Evolutionary conservation across 2,888 invertebrate species (phyloP), one percentile per base, ranked within the genome.

Genomic region (Cephonodes hylas): DNA sequence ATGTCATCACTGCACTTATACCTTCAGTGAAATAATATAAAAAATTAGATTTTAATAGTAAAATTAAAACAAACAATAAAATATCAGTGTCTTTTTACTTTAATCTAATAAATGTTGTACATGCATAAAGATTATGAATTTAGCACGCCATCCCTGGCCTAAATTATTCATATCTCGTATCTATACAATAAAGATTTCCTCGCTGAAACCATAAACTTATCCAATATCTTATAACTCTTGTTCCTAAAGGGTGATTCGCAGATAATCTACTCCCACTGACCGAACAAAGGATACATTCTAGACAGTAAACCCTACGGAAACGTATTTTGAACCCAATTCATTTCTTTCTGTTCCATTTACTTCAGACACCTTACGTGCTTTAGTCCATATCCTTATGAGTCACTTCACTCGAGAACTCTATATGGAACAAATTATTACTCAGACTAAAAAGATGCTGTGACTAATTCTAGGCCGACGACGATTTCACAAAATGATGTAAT

Each of bases 311-410:
- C 27, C 53, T 53, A 10, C 66, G 61, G 64, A 64, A 62, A 59
- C 68, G 68, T 72, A 69, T 71, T 70, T 72, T 65, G 66, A 66
- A 66, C 68, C 68, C 68, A 75, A 74, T 74, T 73, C 73, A 68
- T 68, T 73, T 67, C 71, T 74, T 72, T 69, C 68, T 68, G 64
- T 67, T 65, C 68, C 68, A 74, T 75, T 75, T 66, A 67, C 65
- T 70, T 64, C 66, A 71, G 67, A 68, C 66, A 66, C 64, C 64
- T 67, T 59, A 57, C 62, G 63, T 70, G 71, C 69, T 71, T 70
- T 74, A 63, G 13, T 48, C 31, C 34, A 20, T 22, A 56, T 34
- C 23, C 8, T 44, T 44, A 31, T 53, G 53, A 53, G 27, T 53
- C 53, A 53, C 10, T 53, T 18, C 53, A 31, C 31, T 15, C 31